Percentiles rank a stretch among this genome's conserved stretches.
phyloP scores from a whole-genome alignment of 2,888 invertebrate genomes.

The Lochmaea capreae region DNA sequence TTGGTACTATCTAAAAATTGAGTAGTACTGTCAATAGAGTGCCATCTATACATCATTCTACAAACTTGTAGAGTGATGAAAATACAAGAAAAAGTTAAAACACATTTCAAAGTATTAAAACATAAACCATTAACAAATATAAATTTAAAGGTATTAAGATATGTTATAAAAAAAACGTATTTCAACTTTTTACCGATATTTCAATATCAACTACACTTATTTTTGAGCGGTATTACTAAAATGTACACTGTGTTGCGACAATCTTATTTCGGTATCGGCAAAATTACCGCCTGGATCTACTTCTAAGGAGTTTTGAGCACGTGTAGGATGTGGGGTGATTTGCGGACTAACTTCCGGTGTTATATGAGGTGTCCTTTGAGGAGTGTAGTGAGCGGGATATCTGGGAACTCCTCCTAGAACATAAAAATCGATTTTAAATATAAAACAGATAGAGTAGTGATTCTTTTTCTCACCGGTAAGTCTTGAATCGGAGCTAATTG shows the following conservation, averaged over 20 bases:
- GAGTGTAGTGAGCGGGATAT: constrained; percentile 50
- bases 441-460: no score
- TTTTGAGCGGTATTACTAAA: constrained; percentile 44
- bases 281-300: constrained; percentile 55
- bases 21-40: no score
- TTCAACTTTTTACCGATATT: constrained; percentile 1
- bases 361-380: constrained; percentile 42
- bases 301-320: constrained; percentile 57
- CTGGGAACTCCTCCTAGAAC: constrained; percentile 54
- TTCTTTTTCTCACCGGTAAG: constrained; percentile 54
- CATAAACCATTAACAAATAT: no score
- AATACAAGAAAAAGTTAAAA: not conserved
- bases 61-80: no score
- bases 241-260: constrained; percentile 52
- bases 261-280: constrained; percentile 60
- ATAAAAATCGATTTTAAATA: constrained; percentile 44
- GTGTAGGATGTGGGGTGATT: constrained; percentile 38
- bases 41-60: no score
- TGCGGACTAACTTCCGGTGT: constrained; percentile 42
- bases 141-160: no score
- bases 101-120: not conserved
- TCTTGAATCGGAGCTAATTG: constrained; percentile 62
- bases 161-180: constrained; percentile 1
- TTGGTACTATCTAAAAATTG: no score
- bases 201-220: constrained; percentile 7